Evolutionary conservation across 2,113 vertebrate genomes (phyloP).

Genomic region (Bubalus kerabau): DNA sequence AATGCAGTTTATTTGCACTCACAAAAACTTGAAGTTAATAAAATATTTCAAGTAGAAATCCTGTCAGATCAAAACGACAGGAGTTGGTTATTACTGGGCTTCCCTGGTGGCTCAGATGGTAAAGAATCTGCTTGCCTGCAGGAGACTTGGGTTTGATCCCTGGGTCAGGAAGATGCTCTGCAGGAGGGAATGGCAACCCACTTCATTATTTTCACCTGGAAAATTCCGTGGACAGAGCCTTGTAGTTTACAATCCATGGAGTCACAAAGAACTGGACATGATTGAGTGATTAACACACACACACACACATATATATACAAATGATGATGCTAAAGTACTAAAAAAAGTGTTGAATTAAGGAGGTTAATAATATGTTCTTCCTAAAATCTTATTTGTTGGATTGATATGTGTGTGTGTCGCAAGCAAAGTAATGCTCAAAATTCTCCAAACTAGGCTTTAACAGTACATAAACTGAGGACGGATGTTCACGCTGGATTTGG

Average conservation of each 20-base stretch:
- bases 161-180: background rate
- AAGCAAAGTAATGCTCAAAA: background rate
- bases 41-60: background rate
- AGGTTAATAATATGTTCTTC: background rate
- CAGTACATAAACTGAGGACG: background rate
- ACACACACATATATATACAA: background rate
- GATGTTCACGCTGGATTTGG: background rate
- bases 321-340: background rate
- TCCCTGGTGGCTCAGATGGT: background rate
- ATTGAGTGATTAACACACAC: background rate
- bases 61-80: background rate
- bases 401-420: background rate
- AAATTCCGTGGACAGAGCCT: background rate
- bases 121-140: background rate
- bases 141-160: background rate
- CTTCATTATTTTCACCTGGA: background rate
- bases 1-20: background rate
- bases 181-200: background rate
- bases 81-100: background rate
- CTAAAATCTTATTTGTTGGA: background rate
- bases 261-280: background rate
- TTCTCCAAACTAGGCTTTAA: background rate
- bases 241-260: background rate
- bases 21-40: background rate
- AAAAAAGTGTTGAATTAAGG: background rate